Conservation (phyloP, 2,888 invertebrate species). For the Chorisops tibialis region DNA sequence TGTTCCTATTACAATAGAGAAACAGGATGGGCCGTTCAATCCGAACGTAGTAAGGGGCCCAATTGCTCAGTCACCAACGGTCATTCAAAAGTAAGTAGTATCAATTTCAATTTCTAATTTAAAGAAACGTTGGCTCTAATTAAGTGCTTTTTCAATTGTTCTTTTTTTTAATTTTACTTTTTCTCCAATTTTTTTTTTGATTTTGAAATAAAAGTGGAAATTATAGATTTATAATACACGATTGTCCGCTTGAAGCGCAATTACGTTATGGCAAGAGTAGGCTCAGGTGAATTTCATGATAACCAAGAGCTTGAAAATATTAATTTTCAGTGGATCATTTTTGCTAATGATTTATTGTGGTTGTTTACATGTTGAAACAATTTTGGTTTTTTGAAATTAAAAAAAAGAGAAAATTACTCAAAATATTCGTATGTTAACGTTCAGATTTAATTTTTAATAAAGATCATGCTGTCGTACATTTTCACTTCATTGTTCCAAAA, state of each 20-base stretch:
- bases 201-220: slow-evolving; percentile 42
- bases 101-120: background rate
- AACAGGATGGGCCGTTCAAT: slow-evolving; percentile 36
- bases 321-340: no score
- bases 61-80: slow-evolving; percentile 46
- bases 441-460: no score
- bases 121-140: slow-evolving; percentile 1
- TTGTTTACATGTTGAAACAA: no score
- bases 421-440: no score
- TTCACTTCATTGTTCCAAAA: no score
- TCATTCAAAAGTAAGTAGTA: slow-evolving; percentile 50
- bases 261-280: slow-evolving; percentile 49
- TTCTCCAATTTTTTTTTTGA: background rate
- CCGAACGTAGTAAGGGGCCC: slow-evolving; percentile 43
- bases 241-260: slow-evolving; percentile 52
- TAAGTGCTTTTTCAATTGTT: slow-evolving; percentile 4
- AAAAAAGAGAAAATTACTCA: no score
- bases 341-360: no score
- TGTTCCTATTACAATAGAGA: slow-evolving; percentile 62
- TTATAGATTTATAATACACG: slow-evolving; percentile 50
- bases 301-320: no score
- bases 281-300: slow-evolving; percentile 44
- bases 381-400: no score
- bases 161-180: slow-evolving; percentile 11
- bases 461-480: no score